A percentile compares a stretch with the other conserved stretches of the same genome.
Evolutionary conservation across 2,888 invertebrate species (phyloP).

Genomic region (Epistrophe eligans): DNA sequence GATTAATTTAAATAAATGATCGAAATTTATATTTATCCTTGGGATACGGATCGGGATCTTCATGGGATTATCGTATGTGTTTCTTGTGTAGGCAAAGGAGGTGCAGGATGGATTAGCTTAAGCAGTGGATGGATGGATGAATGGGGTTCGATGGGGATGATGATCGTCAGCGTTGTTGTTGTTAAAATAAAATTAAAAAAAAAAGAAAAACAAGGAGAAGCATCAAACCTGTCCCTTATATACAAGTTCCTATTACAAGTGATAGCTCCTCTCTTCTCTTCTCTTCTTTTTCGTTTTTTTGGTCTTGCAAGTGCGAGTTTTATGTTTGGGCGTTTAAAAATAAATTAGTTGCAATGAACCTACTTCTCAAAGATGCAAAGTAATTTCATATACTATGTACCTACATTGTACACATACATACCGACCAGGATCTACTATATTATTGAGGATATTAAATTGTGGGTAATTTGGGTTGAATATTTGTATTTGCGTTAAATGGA

Average conservation of each 20-base stretch:
- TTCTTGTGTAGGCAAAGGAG: constrained; percentile 42
- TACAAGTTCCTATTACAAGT: constrained; percentile 10
- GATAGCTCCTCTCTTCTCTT: constrained; percentile 1
- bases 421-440: background rate
- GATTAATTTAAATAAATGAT: constrained; percentile 75
- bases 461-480: constrained; percentile 23
- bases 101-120: constrained; percentile 33
- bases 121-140: constrained; percentile 40
- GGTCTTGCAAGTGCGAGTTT: background rate
- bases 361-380: constrained; percentile 42
- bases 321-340: constrained; percentile 32
- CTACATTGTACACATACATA: background rate
- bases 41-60: constrained; percentile 53
- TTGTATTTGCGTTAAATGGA: constrained; percentile 33
- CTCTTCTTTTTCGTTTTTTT: background rate
- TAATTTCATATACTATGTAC: too few relatives aligned
- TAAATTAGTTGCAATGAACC: constrained; percentile 50
- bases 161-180: background rate
- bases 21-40: constrained; percentile 72
- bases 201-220: background rate
- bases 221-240: constrained; percentile 33
- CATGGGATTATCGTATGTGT: constrained; percentile 56
- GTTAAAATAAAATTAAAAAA: constrained; percentile 29
- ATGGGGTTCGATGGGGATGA: constrained; percentile 50
- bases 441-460: background rate